Evolutionary conservation across 2,888 invertebrate genomes (phyloP).

Genomic region (Eupeodes luniger): DNA sequence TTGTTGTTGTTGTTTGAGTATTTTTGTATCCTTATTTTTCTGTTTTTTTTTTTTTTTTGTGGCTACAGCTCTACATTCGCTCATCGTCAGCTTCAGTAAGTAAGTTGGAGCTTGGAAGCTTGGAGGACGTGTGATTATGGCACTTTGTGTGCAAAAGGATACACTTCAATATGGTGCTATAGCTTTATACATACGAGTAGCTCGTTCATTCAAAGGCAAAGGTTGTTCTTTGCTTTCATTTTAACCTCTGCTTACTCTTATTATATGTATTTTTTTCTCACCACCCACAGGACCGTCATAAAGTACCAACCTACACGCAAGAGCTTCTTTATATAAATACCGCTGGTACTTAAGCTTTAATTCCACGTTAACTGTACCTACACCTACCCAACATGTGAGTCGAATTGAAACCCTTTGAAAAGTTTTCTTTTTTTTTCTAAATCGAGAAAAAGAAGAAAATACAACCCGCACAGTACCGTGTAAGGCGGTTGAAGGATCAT

Average conservation of each 20-base stretch:
- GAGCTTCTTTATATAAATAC: slow-evolving; percentile 49
- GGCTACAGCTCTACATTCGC: slow-evolving; percentile 14
- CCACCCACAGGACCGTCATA: neutral
- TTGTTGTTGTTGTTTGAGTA: neutral
- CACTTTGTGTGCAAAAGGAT: slow-evolving; percentile 55
- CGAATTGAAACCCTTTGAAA: slow-evolving; percentile 30
- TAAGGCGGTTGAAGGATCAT: neutral
- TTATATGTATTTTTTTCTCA: neutral
- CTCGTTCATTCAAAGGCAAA: neutral
- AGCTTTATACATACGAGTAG: neutral
- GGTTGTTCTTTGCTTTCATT: slow-evolving; percentile 27
- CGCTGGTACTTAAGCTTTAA: slow-evolving; percentile 57
- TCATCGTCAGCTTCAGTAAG: neutral
- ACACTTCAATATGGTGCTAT: slow-evolving; percentile 15
- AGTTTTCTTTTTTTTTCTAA: neutral
- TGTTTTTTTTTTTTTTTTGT: neutral
- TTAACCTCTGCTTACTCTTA: slow-evolving; percentile 8
- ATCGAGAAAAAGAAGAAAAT: neutral
- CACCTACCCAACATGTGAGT: neutral
- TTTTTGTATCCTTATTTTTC: neutral
- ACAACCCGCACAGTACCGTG: neutral
- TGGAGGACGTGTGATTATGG: slow-evolving; percentile 49
- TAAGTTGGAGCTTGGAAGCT: no score
- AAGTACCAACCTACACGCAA: slow-evolving; percentile 2
- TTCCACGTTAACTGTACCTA: slow-evolving; percentile 24